Percentiles rank a stretch among this genome's conserved stretches.
These are phyloP conservation scores for Conus canariensis DNA, from an alignment of 2,888 invertebrate genomes.

Conservation along the genomic window DNA sequence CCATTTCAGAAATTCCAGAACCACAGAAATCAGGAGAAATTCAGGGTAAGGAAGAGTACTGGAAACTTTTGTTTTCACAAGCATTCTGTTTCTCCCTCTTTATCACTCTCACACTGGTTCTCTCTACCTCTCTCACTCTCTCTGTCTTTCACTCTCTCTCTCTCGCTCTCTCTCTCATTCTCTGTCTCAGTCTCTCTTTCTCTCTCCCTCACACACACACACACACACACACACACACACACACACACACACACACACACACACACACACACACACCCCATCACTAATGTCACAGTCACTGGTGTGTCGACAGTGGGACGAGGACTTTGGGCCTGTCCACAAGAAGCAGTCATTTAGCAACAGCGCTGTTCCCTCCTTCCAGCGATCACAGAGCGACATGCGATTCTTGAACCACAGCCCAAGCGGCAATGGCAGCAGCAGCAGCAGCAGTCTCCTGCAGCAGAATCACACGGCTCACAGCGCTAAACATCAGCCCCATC, in stretches of 20 bases:
- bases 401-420: neutral
- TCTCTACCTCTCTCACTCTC: neutral
- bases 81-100: neutral
- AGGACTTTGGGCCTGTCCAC: neutral
- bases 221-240: neutral
- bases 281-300: no score
- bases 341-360: neutral
- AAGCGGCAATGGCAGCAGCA: neutral
- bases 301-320: neutral
- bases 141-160: neutral
- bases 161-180: neutral
- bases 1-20: conserved; percentile 32
- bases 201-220: neutral
- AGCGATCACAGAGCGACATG: neutral
- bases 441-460: neutral
- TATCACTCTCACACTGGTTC: neutral
- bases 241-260: no score
- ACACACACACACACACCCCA: no score
- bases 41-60: neutral
- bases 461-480: neutral
- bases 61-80: no score
- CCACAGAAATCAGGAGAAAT: conserved; percentile 14
- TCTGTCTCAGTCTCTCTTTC: neutral
- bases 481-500: neutral
- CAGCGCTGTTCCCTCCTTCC: neutral